Percentiles rank a stretch among this genome's conserved stretches.
phyloP scores from a whole-genome alignment of 2,113 vertebrate genomes.

The Mustela nigripes region DNA sequence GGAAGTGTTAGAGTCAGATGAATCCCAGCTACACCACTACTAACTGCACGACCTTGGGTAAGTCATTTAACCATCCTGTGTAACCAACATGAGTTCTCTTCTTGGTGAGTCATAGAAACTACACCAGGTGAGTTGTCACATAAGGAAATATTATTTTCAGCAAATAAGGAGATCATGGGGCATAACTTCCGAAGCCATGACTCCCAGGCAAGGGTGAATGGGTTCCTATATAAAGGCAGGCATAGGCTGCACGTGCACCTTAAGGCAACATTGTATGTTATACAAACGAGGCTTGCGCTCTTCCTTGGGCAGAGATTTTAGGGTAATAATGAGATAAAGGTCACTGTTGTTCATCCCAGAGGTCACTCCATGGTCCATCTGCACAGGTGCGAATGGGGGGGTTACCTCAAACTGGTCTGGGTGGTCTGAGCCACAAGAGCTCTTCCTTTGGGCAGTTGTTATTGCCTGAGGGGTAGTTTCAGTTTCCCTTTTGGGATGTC shows the following conservation, averaged over 20 bases:
- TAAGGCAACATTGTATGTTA: background rate
- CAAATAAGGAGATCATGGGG: background rate
- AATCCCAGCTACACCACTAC: background rate
- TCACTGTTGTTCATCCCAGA: background rate
- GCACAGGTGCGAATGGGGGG: background rate
- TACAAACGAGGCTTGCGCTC: background rate
- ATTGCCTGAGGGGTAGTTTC: background rate
- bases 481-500: background rate
- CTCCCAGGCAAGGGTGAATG: background rate
- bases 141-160: background rate
- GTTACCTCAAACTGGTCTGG: background rate
- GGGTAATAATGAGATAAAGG: background rate
- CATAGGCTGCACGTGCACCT: fast-evolving
- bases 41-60: background rate
- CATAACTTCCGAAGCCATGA: background rate
- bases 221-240: background rate
- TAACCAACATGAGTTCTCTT: background rate
- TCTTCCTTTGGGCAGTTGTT: background rate
- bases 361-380: background rate
- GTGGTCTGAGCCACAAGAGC: background rate
- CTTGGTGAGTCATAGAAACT: background rate
- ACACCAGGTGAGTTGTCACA: background rate
- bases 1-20: background rate
- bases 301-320: background rate
- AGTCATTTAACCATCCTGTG: background rate